Conservation (phyloP, 2,888 invertebrate genomes). For the Marasmarcha lunaedactyla region DNA sequence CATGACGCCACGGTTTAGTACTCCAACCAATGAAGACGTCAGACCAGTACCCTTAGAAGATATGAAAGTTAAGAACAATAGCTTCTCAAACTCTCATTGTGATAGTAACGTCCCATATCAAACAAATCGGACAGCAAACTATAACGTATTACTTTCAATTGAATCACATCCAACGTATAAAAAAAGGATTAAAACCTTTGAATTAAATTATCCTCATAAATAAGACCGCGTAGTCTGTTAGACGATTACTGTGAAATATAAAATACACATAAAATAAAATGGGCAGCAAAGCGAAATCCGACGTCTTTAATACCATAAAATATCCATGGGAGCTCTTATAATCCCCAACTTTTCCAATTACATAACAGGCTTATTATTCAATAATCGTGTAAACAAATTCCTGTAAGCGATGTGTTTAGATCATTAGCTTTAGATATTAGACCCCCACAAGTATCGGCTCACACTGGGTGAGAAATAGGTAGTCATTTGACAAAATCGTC, state of each 20-base stretch:
- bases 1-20: conserved; percentile 67
- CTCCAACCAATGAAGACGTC: conserved; percentile 63
- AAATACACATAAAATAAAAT: conserved; percentile 15
- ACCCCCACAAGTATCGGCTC: conserved; percentile 43
- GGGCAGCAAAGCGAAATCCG: conserved; percentile 22
- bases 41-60: conserved; percentile 38
- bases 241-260: conserved; percentile 2
- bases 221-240: background rate
- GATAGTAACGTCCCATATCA: conserved; percentile 20
- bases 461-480: conserved; percentile 55
- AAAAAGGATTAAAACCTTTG: background rate
- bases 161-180: background rate
- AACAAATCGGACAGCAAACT: background rate
- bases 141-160: background rate
- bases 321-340: conserved; percentile 26
- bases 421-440: conserved; percentile 51
- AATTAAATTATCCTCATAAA: background rate
- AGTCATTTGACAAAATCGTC: conserved; percentile 51
- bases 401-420: conserved; percentile 44
- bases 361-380: conserved; percentile 45
- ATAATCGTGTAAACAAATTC: conserved; percentile 48
- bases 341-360: conserved; percentile 20
- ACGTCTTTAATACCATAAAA: conserved; percentile 29
- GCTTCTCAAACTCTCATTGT: conserved; percentile 38
- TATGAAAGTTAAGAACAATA: conserved; percentile 50